Evolutionary conservation across 2,888 invertebrate species (phyloP), one percentile per base, ranked within the genome.

Genomic region (Andrena hattorfiana): DNA sequence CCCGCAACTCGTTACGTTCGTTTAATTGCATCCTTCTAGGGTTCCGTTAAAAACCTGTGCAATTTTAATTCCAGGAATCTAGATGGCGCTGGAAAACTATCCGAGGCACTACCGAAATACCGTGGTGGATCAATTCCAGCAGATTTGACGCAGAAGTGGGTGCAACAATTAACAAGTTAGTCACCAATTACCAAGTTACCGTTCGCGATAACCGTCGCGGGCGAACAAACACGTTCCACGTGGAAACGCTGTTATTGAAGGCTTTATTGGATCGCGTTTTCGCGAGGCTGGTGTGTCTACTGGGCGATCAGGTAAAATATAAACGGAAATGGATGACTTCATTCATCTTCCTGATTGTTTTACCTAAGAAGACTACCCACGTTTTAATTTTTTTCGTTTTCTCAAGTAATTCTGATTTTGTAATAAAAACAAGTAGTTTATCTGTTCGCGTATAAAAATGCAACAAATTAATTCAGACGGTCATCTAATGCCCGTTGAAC

Each of bases 91-190:
- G 54, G 62, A 13, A 7, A 63, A 26, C 28, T 62, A 23, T 30
- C 30, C 10, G n/a, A 23, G 28, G 42, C 63, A 7, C 13, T 48
- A 13, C n/a, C 16, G 26, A 72, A 20, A 42, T 71, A 63, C 30
- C 42, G 60, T 62, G 23, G 10, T 8, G 62, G 62, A 54, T 76
- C 60, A 42, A 35, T 71, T 42, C 2, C 51, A 54, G 62, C 71
- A 71, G 62, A 71, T 76, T 71, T 28, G 28, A 32, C 16, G 10
- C 35, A 26, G 49, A 51, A 59, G 32, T 42, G 13, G 42, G 16
- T 23, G 20, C 49, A 32, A 26, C 71, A 72, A 75, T 70, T 70
- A 70, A 30, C 72, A 71, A 76, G 76, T 72, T 72, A 72, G 76
- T 28, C 54, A 72, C 54, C 76, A 76, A 76, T 76, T 76, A 76